A percentile compares a stretch with the other conserved stretches of the same genome.
Conservation (phyloP, 2,888 invertebrate species). For the Orchesellides sinensis region DNA sequence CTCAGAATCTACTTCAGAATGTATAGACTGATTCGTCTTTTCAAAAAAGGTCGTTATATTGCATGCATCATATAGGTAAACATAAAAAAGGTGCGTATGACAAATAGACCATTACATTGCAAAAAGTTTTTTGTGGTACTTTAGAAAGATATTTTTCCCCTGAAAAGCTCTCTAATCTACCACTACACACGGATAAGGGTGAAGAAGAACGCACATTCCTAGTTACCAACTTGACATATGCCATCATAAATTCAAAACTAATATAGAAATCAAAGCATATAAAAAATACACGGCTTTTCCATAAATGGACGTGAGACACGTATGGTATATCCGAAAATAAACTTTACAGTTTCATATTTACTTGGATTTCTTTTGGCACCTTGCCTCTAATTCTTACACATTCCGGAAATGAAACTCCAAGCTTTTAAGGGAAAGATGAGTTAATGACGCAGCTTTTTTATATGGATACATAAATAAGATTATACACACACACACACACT, state of each 20-base stretch:
- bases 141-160: no score
- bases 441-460: conserved; percentile 59
- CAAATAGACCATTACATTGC: no score
- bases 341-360: conserved; percentile 65
- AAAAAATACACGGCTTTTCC: conserved; percentile 60
- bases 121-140: no score
- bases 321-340: conserved; percentile 71
- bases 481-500: no score
- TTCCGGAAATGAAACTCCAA: conserved; percentile 66
- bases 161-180: background rate
- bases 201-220: background rate
- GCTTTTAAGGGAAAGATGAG: conserved; percentile 53
- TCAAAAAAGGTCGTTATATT: no score
- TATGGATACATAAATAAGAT: conserved; percentile 53
- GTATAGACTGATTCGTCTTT: no score
- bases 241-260: background rate
- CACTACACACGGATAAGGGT: background rate
- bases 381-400: conserved; percentile 70
- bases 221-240: background rate
- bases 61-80: no score
- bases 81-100: no score
- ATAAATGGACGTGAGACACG: conserved; percentile 70
- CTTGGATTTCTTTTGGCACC: conserved; percentile 73
- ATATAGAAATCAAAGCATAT: background rate
- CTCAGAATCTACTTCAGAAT: no score